These are phyloP conservation scores for Siniperca scherzeri DNA, from an alignment of 2,797 vertebrate species.

Conservation along the genomic window DNA sequence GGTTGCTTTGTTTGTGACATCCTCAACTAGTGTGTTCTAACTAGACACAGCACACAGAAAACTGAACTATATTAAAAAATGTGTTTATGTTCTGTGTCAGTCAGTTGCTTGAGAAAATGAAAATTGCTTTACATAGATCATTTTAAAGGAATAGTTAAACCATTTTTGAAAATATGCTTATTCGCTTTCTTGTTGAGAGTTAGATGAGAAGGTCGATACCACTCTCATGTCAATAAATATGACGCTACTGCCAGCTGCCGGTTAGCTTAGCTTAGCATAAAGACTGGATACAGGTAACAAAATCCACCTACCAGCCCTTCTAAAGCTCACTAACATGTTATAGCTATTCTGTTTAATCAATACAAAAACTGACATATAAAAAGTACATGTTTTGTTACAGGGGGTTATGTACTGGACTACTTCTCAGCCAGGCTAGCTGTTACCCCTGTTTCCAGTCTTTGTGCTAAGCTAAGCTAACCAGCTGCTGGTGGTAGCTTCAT, in stretches of 20 bases:
- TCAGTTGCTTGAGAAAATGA: neutral
- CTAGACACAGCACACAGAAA: neutral
- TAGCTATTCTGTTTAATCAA: neutral
- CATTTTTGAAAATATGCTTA: neutral
- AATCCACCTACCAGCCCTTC: neutral
- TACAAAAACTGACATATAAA: neutral
- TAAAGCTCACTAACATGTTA: neutral
- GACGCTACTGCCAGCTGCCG: neutral
- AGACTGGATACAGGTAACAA: neutral
- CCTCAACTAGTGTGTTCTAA: neutral
- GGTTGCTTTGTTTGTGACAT: conserved; percentile 27
- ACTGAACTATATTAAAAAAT: neutral
- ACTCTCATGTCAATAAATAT: neutral
- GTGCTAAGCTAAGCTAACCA: neutral
- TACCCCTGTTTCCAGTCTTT: neutral
- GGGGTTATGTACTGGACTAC: neutral
- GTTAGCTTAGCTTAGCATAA: neutral
- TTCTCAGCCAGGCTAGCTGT: neutral
- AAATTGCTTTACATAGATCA: neutral
- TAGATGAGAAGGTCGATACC: no score
- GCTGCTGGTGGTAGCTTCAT: neutral
- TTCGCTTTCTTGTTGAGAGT: neutral
- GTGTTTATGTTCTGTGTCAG: neutral
- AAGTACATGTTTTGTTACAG: neutral
- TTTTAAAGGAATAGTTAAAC: neutral